Conservation (phyloP, 2,888 invertebrate species). For the Melanostoma mellinum region DNA sequence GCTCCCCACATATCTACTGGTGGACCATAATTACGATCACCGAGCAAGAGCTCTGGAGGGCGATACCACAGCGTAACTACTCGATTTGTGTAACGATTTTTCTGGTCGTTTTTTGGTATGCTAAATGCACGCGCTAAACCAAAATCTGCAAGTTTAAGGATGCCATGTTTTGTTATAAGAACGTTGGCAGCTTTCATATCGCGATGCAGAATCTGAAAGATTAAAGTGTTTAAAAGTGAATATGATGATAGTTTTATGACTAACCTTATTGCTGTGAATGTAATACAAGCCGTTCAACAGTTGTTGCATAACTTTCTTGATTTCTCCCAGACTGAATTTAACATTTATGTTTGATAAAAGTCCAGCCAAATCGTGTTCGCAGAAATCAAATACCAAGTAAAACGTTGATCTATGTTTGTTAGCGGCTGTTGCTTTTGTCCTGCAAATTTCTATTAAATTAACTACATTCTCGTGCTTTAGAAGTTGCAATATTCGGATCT, state of each 20-base stretch:
- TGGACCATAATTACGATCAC: constrained; percentile 97
- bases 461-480: constrained; percentile 98
- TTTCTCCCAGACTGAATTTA: constrained; percentile 97
- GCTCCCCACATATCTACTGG: constrained; percentile 98
- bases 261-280: constrained; percentile 95
- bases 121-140: constrained; percentile 97
- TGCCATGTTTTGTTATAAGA: constrained; percentile 96
- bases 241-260: neutral
- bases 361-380: constrained; percentile 99
- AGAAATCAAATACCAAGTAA: constrained; percentile 98
- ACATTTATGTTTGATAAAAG: constrained; percentile 96
- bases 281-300: constrained; percentile 94
- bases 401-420: constrained; percentile 81
- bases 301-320: constrained; percentile 96
- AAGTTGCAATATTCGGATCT: constrained; percentile 97
- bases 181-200: constrained; percentile 99
- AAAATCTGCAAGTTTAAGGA: constrained; percentile 98
- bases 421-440: constrained; percentile 90
- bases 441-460: constrained; percentile 97
- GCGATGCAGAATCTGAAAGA: constrained; percentile 89
- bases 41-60: constrained; percentile 84
- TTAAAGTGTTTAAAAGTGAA: neutral
- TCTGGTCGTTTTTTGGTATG: constrained; percentile 91
- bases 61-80: constrained; percentile 98
- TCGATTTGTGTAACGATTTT: constrained; percentile 96